A percentile compares a stretch with the other conserved stretches of the same genome.
Conservation (phyloP, 2,797 vertebrate genomes). For the Molothrus aeneus region DNA sequence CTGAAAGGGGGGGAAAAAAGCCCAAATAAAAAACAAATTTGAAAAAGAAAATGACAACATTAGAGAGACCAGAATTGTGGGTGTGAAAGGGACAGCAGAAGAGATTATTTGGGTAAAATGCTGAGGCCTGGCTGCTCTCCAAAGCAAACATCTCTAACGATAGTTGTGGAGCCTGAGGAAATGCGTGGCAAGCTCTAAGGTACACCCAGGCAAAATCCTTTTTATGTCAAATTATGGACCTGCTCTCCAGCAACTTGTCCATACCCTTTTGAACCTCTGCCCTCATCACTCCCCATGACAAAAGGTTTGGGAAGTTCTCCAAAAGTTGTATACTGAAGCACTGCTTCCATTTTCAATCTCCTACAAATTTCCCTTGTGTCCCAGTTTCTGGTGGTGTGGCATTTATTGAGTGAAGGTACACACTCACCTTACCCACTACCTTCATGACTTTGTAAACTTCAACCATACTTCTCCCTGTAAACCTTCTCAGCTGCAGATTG, state of each 20-base stretch:
- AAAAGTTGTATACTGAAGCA: not conserved
- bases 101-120: not conserved
- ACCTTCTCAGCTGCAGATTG: not conserved
- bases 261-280: not conserved
- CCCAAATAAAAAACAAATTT: not conserved
- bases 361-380: not conserved
- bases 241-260: not conserved
- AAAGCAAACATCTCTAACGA: not conserved
- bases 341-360: not conserved
- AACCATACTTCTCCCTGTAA: not conserved
- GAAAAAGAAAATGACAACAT: not conserved
- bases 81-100: not conserved
- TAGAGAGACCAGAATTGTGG: not conserved
- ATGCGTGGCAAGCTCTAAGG: not conserved
- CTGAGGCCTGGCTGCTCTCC: not conserved
- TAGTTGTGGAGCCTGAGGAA: not conserved
- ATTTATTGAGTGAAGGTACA: not conserved
- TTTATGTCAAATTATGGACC: not conserved
- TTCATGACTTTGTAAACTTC: not conserved
- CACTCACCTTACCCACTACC: not conserved
- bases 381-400: not conserved
- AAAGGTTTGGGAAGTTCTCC: not conserved
- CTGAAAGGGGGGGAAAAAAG: not conserved
- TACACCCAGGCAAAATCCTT: not conserved
- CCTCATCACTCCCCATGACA: not conserved